A percentile compares a stretch with the other conserved stretches of the same genome.
Evolutionary conservation across 1,140 invertebrate genomes (phyloP).

Genomic region (Cyclina sinensis): DNA sequence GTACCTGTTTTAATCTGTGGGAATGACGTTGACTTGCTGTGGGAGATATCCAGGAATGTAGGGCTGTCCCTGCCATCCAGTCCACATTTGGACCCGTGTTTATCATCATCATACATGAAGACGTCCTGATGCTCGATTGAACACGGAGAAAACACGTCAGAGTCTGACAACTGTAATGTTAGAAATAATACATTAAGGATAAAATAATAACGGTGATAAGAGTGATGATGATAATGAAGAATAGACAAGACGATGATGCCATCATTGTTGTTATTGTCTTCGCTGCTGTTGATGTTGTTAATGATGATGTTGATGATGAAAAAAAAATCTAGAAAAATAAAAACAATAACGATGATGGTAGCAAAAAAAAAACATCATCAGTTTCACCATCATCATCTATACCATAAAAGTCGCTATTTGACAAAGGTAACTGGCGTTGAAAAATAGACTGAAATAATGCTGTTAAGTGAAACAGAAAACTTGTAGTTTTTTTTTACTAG

Average conservation of each 20-base stretch:
- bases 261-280: neutral
- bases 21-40: conserved; percentile 45
- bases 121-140: conserved; percentile 62
- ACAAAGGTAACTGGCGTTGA: too few relatives aligned
- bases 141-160: conserved; percentile 49
- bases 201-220: neutral
- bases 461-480: too few relatives aligned
- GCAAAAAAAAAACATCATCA: too few relatives aligned
- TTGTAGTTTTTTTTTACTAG: too few relatives aligned
- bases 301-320: too few relatives aligned
- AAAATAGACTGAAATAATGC: too few relatives aligned
- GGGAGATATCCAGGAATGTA: conserved; percentile 55
- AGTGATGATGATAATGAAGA: too few relatives aligned
- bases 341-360: too few relatives aligned
- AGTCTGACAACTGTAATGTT: conserved; percentile 43
- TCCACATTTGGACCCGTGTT: neutral
- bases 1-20: conserved; percentile 57
- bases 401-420: too few relatives aligned
- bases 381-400: too few relatives aligned
- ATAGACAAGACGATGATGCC: neutral
- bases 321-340: too few relatives aligned
- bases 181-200: neutral
- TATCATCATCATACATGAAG: conserved; percentile 63
- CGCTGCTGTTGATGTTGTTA: too few relatives aligned
- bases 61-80: conserved; percentile 31